Conservation (phyloP, 2,113 vertebrate species). For the Leucoraja erinaceus region DNA sequence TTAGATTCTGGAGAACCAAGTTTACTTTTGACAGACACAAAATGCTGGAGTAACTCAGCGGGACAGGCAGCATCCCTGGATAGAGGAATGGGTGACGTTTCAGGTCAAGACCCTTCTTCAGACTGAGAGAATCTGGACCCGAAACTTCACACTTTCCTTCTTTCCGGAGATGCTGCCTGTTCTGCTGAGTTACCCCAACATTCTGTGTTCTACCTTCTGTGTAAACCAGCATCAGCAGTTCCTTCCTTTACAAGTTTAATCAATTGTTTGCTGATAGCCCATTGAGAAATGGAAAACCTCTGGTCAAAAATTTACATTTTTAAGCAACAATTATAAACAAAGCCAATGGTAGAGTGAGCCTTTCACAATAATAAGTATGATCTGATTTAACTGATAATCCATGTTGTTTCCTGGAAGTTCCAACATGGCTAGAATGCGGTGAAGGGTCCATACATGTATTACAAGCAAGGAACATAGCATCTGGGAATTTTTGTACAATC, state of each 20-base stretch:
- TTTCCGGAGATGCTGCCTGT: too few relatives aligned
- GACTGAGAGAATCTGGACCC: too few relatives aligned
- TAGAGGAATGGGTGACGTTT: too few relatives aligned
- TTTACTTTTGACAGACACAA: neutral
- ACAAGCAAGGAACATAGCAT: neutral
- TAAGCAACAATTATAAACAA: neutral
- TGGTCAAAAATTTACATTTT: neutral
- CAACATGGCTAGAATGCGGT: neutral
- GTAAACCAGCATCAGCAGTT: too few relatives aligned
- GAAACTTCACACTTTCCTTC: too few relatives aligned
- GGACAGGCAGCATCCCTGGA: too few relatives aligned
- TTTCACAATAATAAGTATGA: neutral
- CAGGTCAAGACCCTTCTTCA: too few relatives aligned
- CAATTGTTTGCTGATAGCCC: neutral
- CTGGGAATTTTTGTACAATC: neutral
- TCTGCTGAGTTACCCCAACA: too few relatives aligned
- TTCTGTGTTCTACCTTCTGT: too few relatives aligned
- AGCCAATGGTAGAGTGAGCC: neutral
- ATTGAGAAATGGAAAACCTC: neutral
- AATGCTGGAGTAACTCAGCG: too few relatives aligned
- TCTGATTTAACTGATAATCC: neutral
- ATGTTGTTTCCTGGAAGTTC: neutral
- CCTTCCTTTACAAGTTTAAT: too few relatives aligned
- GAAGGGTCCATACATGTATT: neutral
- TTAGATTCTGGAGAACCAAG: neutral